Conservation (phyloP, 30 jellyfish, hydroid and myxozoan genomes). For the Pelagia noctiluca region DNA sequence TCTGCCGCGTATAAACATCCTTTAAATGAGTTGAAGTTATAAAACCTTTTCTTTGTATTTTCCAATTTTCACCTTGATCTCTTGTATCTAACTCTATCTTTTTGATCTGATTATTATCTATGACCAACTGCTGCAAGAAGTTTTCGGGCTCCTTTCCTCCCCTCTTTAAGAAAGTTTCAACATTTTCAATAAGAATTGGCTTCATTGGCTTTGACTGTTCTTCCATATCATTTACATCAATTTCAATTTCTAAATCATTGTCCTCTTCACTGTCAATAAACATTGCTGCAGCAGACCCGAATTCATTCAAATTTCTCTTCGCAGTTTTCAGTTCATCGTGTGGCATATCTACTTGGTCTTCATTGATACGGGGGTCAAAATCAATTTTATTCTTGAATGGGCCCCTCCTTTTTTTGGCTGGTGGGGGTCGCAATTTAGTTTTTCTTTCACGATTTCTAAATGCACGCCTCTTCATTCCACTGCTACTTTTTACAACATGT, state of each 20-base stretch:
- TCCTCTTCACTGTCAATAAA: constrained; percentile 16
- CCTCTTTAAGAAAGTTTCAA: neutral
- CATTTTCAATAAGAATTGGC: constrained; percentile 29
- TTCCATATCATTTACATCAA: neutral
- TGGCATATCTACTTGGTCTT: neutral
- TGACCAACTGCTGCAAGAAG: constrained; percentile 8
- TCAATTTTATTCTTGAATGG: neutral
- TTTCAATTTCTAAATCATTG: neutral
- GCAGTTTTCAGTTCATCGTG: neutral
- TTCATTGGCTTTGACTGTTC: no score
- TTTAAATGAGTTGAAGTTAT: constrained; percentile 29
- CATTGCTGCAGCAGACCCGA: constrained; percentile 15
- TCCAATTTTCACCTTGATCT: constrained; percentile 30
- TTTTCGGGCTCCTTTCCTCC: neutral
- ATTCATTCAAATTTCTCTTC: neutral
- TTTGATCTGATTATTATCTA: neutral
- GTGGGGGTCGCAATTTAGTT: neutral
- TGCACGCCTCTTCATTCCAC: neutral
- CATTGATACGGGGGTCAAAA: neutral
- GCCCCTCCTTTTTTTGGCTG: constrained; percentile 1
- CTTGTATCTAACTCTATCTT: constrained; percentile 26
- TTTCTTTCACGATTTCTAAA: neutral
- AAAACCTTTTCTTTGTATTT: constrained; percentile 48
- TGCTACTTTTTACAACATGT: neutral
- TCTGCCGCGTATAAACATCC: constrained; percentile 29